phyloP scores from a whole-genome alignment of 1,140 invertebrate species.

The Papilio machaon region DNA sequence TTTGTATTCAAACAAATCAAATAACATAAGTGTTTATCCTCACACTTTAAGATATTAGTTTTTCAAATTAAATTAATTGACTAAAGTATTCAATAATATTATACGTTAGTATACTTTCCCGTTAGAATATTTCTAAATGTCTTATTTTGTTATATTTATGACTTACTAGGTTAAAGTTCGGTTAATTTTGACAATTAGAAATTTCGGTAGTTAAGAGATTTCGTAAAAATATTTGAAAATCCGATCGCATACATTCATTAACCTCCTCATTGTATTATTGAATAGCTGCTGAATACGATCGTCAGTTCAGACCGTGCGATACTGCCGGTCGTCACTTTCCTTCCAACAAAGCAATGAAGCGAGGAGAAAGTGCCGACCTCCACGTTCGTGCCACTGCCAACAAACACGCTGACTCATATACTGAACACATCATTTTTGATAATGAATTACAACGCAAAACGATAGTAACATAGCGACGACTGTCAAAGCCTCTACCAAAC shows the following conservation, averaged over 20 bases:
- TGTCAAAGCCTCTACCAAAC: not conserved
- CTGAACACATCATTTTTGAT: conserved; percentile 29
- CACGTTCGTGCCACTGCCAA: conserved; percentile 64
- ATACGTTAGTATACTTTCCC: too few species aligned
- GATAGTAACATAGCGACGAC: not conserved
- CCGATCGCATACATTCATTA: not conserved
- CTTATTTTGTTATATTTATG: too few species aligned
- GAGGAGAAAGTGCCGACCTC: conserved; percentile 77
- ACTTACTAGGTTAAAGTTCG: too few species aligned
- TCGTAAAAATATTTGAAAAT: not conserved
- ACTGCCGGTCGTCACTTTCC: conserved; percentile 76
- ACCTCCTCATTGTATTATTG: conserved; percentile 14
- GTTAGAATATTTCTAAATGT: too few species aligned
- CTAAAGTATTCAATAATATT: too few species aligned
- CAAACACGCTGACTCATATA: conserved; percentile 74
- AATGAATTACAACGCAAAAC: not conserved
- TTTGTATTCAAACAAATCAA: not conserved
- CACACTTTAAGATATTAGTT: too few species aligned
- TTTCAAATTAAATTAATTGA: too few species aligned
- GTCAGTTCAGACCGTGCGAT: conserved; percentile 51
- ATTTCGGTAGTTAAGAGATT: not conserved
- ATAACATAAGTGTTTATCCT: too few species aligned
- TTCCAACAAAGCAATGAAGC: conserved; percentile 78
- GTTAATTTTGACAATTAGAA: too few species aligned
- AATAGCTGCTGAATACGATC: conserved; percentile 45